Conservation (phyloP, 2,113 vertebrate genomes). For the Promerops cafer region DNA sequence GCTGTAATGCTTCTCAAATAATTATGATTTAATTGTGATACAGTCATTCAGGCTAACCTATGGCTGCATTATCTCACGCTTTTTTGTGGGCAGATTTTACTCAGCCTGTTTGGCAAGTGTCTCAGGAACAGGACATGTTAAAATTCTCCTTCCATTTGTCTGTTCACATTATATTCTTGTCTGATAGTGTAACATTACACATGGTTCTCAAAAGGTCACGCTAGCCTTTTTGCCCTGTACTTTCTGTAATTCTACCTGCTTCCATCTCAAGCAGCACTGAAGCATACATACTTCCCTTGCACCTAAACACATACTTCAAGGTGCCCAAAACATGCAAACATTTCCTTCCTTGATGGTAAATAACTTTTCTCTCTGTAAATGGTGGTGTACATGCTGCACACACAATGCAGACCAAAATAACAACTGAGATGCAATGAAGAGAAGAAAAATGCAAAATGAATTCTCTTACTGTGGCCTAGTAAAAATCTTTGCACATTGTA, state of each 20-base stretch:
- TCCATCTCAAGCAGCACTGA: background rate
- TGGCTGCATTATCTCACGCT: background rate
- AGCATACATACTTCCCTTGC: background rate
- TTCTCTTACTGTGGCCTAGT: background rate
- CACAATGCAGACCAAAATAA: background rate
- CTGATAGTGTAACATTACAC: background rate
- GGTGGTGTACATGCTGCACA: background rate
- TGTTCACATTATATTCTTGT: background rate
- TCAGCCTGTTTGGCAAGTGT: background rate
- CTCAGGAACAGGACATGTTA: background rate
- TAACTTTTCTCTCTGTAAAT: background rate
- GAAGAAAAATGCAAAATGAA: background rate
- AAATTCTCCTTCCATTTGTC: background rate
- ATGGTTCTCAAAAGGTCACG: background rate
- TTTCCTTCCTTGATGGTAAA: background rate
- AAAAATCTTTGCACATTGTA: background rate
- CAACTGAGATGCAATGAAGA: background rate
- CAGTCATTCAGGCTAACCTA: background rate
- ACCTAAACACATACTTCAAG: background rate
- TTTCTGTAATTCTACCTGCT: background rate
- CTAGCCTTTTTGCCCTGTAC: background rate
- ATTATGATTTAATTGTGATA: background rate
- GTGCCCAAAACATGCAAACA: background rate
- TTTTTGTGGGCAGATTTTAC: background rate
- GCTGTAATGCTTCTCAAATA: background rate